Conservation (phyloP, 2,113 vertebrate species). For the Sminthopsis crassicaudata region DNA sequence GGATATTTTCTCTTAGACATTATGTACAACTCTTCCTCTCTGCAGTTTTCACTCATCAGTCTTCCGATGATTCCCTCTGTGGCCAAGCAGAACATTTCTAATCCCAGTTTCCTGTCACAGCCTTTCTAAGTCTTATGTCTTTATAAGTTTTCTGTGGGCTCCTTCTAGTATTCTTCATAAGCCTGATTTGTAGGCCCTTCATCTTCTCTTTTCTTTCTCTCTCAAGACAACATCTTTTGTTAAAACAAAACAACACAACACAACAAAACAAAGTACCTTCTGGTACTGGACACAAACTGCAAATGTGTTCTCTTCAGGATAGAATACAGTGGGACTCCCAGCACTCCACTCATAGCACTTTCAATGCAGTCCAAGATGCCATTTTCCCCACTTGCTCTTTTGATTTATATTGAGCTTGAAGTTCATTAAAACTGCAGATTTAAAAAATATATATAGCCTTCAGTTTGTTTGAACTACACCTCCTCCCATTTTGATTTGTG, state of each 20-base stretch:
- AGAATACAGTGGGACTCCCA: neutral
- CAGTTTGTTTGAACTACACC: neutral
- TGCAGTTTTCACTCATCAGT: neutral
- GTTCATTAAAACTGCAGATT: neutral
- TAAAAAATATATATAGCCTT: too few species aligned
- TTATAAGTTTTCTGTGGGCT: neutral
- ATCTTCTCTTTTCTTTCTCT: neutral
- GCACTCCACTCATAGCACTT: too few species aligned
- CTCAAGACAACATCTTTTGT: neutral
- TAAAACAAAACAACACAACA: too few species aligned
- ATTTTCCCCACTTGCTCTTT: too few species aligned
- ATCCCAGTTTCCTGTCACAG: neutral
- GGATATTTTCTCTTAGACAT: neutral
- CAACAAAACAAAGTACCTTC: neutral
- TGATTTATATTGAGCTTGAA: neutral
- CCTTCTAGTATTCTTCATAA: neutral
- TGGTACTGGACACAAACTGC: too few species aligned
- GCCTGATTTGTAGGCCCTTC: neutral
- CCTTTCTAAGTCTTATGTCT: neutral
- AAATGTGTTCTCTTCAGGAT: neutral
- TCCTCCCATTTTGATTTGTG: neutral
- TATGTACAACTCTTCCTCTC: neutral
- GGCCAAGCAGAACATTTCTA: neutral
- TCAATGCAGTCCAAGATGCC: neutral
- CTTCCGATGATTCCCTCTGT: neutral